A percentile compares a stretch with the other conserved stretches of the same genome.
phyloP scores from a whole-genome alignment of 2,113 vertebrate genomes.

The Oncorhynchus mykiss region DNA sequence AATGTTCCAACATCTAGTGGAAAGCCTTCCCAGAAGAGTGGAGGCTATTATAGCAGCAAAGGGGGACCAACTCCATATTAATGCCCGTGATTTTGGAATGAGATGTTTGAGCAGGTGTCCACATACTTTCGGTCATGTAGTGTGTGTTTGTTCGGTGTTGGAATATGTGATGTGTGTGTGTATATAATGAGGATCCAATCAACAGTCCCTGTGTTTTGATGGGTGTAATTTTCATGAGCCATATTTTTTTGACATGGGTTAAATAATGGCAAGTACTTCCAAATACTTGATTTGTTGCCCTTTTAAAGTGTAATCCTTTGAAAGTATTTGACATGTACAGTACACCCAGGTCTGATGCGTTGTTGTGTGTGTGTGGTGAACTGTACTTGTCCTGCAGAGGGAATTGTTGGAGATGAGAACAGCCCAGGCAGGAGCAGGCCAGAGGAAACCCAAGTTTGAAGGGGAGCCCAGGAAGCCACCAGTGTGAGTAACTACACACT shows the following conservation, averaged over 20 bases:
- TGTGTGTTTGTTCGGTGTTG: not conserved
- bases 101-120: too few relatives aligned
- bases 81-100: too few relatives aligned
- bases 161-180: not conserved
- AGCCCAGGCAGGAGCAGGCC: slow-evolving; percentile 31
- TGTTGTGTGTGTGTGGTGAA: not conserved
- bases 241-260: too few relatives aligned
- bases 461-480: slow-evolving; percentile 83
- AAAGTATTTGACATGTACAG: not conserved
- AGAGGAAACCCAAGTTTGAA: slow-evolving; percentile 78
- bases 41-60: too few relatives aligned
- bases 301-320: not conserved
- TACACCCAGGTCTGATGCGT: not conserved
- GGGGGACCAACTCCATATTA: too few relatives aligned
- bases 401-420: slow-evolving; percentile 75
- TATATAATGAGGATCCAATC: not conserved
- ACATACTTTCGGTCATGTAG: too few relatives aligned
- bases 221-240: not conserved
- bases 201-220: not conserved
- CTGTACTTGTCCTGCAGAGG: slow-evolving; percentile 61
- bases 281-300: too few relatives aligned
- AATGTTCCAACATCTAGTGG: too few relatives aligned
- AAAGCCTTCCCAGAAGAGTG: too few relatives aligned
- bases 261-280: too few relatives aligned
- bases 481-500: slow-evolving; percentile 50